Conservation (phyloP, 2,888 invertebrate genomes). For the Acronicta alni region DNA sequence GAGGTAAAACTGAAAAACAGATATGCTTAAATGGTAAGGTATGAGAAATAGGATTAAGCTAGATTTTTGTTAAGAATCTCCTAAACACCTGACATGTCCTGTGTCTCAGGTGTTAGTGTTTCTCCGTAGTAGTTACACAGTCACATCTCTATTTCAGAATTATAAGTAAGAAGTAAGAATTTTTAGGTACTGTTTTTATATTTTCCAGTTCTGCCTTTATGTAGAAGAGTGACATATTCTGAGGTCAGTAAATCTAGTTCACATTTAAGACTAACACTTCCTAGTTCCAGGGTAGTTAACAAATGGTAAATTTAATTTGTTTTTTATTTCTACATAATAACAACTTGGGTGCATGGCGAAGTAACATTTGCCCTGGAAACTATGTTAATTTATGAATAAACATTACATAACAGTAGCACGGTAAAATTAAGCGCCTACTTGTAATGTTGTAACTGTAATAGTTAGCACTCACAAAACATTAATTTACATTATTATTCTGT, state of each 20-base stretch:
- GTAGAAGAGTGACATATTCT: constrained; percentile 4
- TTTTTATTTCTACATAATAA: constrained; percentile 48
- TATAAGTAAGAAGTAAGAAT: no score
- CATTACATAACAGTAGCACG: constrained; percentile 51
- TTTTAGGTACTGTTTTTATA: neutral
- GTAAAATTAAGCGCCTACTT: constrained; percentile 51
- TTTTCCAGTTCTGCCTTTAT: no score
- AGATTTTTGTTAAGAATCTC: no score
- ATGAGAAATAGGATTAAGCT: no score
- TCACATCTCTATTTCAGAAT: no score
- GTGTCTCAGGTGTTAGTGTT: no score
- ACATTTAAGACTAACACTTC: constrained; percentile 35
- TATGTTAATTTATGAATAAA: constrained; percentile 58
- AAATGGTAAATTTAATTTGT: constrained; percentile 48
- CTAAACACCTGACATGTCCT: no score
- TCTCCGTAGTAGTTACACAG: no score
- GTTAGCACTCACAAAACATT: constrained; percentile 45
- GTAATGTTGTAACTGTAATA: constrained; percentile 52
- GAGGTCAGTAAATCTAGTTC: constrained; percentile 31
- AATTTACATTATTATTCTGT: constrained; percentile 53
- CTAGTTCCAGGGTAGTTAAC: constrained; percentile 38
- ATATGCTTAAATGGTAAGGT: no score
- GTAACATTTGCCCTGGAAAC: constrained; percentile 61
- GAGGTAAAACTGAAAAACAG: no score
- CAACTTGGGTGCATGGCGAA: constrained; percentile 41